Percentiles rank a stretch among this genome's conserved stretches.
Conservation (phyloP, 2,797 vertebrate genomes). For the Pelochelys cantorii region DNA sequence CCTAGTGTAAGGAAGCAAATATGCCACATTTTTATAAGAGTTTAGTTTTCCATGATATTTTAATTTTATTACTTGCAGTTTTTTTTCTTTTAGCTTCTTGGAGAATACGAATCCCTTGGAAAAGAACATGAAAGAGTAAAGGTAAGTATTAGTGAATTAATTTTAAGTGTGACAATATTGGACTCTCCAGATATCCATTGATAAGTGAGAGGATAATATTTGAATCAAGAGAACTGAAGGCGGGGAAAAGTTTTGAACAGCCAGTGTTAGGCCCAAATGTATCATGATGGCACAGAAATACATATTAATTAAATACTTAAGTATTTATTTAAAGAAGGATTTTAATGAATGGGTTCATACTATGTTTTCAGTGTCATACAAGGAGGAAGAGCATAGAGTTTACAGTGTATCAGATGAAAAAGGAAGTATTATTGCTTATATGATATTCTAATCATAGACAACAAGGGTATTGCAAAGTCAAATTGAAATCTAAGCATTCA, state of each 20-base stretch:
- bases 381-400: not conserved
- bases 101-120: conserved; percentile 90
- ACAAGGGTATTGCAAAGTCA: conserved; percentile 5
- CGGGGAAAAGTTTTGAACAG: not conserved
- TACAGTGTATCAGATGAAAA: not conserved
- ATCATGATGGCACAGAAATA: not conserved
- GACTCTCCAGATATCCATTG: not conserved
- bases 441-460: not conserved
- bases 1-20: not conserved
- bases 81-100: conserved; percentile 85
- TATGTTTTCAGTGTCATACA: not conserved
- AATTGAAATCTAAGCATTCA: not conserved
- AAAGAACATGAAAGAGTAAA: conserved; percentile 91
- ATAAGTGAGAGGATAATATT: not conserved
- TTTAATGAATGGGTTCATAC: not conserved
- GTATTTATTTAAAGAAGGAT: not conserved
- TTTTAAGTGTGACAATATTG: not conserved
- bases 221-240: not conserved
- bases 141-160: conserved; percentile 77
- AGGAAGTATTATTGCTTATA: not conserved
- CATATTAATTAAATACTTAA: not conserved
- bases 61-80: not conserved
- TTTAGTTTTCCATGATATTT: not conserved
- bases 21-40: not conserved
- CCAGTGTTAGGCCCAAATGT: not conserved